Evolutionary conservation across 1,140 invertebrate species (phyloP).

Genomic region (Ctenoplectra terminalis): DNA sequence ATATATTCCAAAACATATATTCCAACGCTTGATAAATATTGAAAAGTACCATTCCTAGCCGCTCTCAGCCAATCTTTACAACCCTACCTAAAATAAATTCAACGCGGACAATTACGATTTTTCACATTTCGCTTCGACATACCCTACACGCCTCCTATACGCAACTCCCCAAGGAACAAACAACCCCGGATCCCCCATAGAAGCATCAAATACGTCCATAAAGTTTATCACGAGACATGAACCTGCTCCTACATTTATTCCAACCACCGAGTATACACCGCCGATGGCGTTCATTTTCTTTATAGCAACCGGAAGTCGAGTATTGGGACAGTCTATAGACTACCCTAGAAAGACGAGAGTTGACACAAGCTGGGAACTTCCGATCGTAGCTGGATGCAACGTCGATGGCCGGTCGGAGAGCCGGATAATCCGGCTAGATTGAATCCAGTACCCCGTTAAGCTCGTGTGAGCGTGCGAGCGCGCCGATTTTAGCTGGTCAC

Average conservation of each 20-base stretch:
- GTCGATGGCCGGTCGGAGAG: not conserved
- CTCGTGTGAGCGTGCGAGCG: not conserved
- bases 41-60: too few species aligned
- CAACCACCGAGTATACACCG: too few species aligned
- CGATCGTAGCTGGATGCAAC: conserved; percentile 38
- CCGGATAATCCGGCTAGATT: conserved; percentile 73
- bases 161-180: not conserved
- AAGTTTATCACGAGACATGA: not conserved
- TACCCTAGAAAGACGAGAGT: conserved; percentile 37
- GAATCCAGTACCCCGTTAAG: conserved; percentile 55
- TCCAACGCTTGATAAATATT: not conserved
- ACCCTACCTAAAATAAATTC: too few species aligned
- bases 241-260: not conserved
- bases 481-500: not conserved
- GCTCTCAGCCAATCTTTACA: not conserved
- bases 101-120: not conserved
- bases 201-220: not conserved
- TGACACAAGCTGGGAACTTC: conserved; percentile 55
- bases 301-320: conserved; percentile 2
- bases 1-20: too few species aligned
- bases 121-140: not conserved
- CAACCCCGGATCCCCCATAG: not conserved
- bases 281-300: not conserved
- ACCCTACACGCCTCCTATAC: not conserved
- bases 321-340: conserved; percentile 46